Evolutionary conservation across 2,113 vertebrate species (phyloP).

Genomic region (Chlamydotis undulata): DNA sequence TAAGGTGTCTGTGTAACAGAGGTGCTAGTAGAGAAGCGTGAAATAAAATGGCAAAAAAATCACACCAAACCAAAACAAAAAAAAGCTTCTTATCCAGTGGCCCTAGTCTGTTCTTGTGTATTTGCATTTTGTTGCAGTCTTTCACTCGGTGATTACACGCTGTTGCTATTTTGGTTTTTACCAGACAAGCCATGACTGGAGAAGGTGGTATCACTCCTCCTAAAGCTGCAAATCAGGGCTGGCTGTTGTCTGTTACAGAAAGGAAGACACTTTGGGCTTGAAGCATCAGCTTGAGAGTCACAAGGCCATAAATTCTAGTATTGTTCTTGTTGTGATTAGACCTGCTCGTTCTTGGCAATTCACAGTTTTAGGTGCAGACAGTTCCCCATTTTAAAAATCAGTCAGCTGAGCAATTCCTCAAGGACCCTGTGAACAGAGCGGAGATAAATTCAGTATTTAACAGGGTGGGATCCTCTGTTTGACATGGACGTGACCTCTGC

Average conservation of each 20-base stretch:
- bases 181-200: constrained; percentile 12
- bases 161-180: constrained; percentile 41
- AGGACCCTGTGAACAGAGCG: neutral
- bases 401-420: neutral
- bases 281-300: constrained; percentile 29
- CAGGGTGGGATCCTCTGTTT: neutral
- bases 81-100: neutral
- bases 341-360: constrained; percentile 35
- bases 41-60: neutral
- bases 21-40: neutral
- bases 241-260: neutral
- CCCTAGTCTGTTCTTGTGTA: neutral
- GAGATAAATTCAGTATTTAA: neutral
- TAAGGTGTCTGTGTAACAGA: neutral
- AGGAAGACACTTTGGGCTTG: neutral
- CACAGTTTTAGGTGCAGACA: neutral
- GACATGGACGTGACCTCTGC: neutral
- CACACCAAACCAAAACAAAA: neutral
- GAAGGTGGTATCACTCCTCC: constrained; percentile 1
- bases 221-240: neutral
- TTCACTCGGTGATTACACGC: constrained; percentile 13
- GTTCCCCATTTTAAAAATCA: neutral
- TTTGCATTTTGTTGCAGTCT: constrained; percentile 15
- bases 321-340: constrained; percentile 36
- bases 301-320: neutral